These are phyloP conservation scores for Cepaea hortensis DNA, from an alignment of 2,888 invertebrate species.

Conservation along the genomic window DNA sequence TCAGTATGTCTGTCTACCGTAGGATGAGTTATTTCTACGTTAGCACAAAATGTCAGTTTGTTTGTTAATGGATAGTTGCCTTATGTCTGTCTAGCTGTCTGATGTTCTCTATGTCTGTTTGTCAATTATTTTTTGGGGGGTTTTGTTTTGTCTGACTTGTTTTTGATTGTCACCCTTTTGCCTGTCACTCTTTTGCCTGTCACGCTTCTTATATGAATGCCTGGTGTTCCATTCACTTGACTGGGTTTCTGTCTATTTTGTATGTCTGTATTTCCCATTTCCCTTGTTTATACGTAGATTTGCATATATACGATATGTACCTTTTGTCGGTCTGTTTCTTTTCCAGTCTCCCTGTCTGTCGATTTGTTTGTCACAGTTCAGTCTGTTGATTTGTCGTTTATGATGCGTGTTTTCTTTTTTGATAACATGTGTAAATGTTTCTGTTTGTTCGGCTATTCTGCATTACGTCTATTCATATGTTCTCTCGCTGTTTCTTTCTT, in stretches of 20 bases:
- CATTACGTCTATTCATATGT: too few species aligned
- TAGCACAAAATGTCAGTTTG: too few species aligned
- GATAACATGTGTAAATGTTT: background rate
- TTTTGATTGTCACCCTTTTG: too few species aligned
- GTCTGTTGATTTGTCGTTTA: background rate
- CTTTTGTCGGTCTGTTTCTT: background rate
- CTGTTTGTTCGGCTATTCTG: background rate
- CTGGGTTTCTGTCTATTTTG: background rate
- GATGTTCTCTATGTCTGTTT: too few species aligned
- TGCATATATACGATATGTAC: background rate
- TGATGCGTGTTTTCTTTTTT: background rate
- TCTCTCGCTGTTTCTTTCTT: too few species aligned
- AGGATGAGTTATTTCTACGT: too few species aligned
- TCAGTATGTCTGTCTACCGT: too few species aligned
- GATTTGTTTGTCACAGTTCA: background rate
- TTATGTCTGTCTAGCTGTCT: too few species aligned
- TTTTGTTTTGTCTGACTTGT: too few species aligned
- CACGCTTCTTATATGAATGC: background rate
- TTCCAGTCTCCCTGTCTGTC: background rate
- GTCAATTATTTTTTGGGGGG: too few species aligned
- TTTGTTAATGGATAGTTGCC: too few species aligned
- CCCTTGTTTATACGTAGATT: background rate
- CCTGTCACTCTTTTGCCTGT: background rate
- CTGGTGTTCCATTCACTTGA: background rate
- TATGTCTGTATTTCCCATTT: background rate